A percentile compares a stretch with the other conserved stretches of the same genome.
phyloP scores from a whole-genome alignment of 2,888 invertebrate species.

The Pachliopta kotzebuea region DNA sequence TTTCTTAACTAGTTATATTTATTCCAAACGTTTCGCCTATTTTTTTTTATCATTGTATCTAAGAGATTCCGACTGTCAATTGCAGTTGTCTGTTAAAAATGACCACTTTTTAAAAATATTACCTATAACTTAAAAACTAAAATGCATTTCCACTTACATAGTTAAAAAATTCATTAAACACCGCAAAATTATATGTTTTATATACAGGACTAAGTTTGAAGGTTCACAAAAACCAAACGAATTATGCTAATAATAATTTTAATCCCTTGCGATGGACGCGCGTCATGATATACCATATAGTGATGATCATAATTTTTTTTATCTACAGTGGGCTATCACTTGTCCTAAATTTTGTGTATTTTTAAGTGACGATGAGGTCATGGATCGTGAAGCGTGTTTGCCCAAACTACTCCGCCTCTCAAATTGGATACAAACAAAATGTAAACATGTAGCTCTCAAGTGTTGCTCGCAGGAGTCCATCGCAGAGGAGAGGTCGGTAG shows the following conservation, averaged over 20 bases:
- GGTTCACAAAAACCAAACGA: slow-evolving; percentile 67
- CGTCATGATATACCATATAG: slow-evolving; percentile 30
- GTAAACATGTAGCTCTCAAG: slow-evolving; percentile 9
- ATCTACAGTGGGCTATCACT: too few species aligned
- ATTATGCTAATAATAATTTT: slow-evolving; percentile 57
- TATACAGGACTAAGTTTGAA: slow-evolving; percentile 75
- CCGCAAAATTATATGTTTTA: slow-evolving; percentile 75
- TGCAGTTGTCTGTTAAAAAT: slow-evolving; percentile 73
- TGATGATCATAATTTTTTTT: too few species aligned
- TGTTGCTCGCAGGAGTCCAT: slow-evolving; percentile 44
- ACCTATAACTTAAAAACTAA: slow-evolving; percentile 80
- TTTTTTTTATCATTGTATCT: slow-evolving; percentile 74
- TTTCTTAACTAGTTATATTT: slow-evolving; percentile 79
- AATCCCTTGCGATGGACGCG: slow-evolving; percentile 64
- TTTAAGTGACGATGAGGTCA: too few species aligned
- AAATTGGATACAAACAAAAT: slow-evolving; percentile 16
- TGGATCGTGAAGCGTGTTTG: too few species aligned
- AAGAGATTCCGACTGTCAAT: slow-evolving; percentile 75
- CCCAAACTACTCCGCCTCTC: too few species aligned
- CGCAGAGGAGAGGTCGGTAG: slow-evolving; percentile 57
- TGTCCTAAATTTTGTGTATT: too few species aligned
- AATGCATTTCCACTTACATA: slow-evolving; percentile 75
- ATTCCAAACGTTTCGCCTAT: slow-evolving; percentile 77
- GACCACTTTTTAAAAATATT: slow-evolving; percentile 75
- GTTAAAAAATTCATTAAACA: slow-evolving; percentile 65